Evolutionary conservation across 1,140 invertebrate species (phyloP).

Genomic region (Pantala flavescens): DNA sequence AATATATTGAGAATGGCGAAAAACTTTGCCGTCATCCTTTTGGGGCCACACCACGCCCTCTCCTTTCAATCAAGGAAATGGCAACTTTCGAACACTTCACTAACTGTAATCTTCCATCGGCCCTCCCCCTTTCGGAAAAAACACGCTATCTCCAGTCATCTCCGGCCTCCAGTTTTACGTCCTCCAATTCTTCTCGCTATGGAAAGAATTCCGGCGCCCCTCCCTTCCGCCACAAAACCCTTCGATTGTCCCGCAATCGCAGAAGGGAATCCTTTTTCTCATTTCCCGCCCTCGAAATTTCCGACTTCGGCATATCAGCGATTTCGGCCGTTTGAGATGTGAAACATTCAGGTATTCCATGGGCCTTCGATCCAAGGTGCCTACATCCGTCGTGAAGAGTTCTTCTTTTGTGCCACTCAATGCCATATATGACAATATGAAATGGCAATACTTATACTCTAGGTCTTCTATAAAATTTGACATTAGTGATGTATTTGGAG

Average conservation of each 20-base stretch:
- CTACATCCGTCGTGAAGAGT: too few species aligned
- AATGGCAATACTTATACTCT: too few species aligned
- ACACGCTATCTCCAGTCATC: background rate
- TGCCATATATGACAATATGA: too few species aligned
- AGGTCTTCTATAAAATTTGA: too few species aligned
- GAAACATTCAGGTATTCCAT: too few species aligned
- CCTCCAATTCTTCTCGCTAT: background rate
- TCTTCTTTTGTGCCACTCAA: too few species aligned
- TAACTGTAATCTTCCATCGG: background rate
- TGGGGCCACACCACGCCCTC: background rate
- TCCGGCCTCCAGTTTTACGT: background rate
- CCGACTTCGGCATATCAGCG: background rate
- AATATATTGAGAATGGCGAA: too few species aligned
- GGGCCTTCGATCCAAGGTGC: too few species aligned
- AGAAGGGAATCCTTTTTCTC: background rate
- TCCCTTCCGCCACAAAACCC: background rate
- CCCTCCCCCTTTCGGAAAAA: background rate
- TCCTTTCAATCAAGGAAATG: constrained; percentile 1
- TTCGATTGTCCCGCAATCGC: background rate
- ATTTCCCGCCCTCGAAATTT: background rate
- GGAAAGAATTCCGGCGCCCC: background rate
- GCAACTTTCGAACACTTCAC: constrained; percentile 8
- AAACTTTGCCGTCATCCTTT: too few species aligned
- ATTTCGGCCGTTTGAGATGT: background rate
- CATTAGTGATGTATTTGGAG: too few species aligned